Evolutionary conservation across 2,113 vertebrate genomes (phyloP).

Genomic region (Penelope pileata): DNA sequence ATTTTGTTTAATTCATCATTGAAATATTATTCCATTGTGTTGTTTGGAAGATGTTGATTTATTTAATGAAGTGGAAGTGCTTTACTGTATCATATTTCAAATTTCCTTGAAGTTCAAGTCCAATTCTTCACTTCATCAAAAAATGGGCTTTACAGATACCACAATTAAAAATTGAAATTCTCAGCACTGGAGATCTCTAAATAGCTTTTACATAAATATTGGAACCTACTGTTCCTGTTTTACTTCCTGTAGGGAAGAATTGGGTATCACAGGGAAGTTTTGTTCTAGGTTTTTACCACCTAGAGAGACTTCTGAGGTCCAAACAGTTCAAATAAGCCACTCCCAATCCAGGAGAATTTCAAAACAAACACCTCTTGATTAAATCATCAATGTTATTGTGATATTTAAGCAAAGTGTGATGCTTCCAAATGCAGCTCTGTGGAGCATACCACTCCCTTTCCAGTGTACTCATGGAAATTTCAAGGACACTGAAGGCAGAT

Average conservation of each 20-base stretch:
- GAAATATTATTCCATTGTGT: neutral
- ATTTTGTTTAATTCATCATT: neutral
- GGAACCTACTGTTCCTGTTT: neutral
- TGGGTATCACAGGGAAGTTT: neutral
- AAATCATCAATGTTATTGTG: neutral
- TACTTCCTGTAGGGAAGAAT: neutral
- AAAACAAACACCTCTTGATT: neutral
- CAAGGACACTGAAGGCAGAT: neutral
- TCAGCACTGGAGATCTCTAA: neutral
- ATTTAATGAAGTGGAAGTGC: neutral
- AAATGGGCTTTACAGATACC: neutral
- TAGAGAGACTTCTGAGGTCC: neutral
- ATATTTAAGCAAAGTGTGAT: neutral
- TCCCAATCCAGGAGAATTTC: neutral
- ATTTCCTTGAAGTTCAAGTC: neutral
- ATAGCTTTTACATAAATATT: neutral
- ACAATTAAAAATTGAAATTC: neutral
- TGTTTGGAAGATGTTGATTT: neutral
- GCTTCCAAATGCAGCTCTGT: neutral
- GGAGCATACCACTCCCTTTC: rapidly evolving
- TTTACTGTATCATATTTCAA: neutral
- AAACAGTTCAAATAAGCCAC: neutral
- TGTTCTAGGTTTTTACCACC: neutral
- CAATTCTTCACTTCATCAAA: neutral
- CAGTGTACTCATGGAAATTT: neutral